These are phyloP conservation scores for Sceloporus tristichus DNA, from an alignment of 2,113 vertebrate species.

Conservation along the genomic window DNA sequence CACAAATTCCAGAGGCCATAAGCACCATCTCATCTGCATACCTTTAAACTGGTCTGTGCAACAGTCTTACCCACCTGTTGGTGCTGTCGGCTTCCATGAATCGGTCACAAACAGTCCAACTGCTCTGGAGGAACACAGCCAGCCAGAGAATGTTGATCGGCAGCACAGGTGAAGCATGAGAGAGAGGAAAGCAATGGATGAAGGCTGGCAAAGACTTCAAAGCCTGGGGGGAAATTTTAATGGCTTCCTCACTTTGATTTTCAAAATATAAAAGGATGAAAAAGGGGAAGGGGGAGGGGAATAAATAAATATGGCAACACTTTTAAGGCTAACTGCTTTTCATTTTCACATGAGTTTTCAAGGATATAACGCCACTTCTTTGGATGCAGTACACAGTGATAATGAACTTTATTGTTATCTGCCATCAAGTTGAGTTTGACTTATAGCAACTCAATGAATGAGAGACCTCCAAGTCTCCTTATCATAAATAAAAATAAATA, in stretches of 20 bases:
- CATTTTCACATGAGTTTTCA: too few relatives aligned
- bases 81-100: background rate
- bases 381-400: too few relatives aligned
- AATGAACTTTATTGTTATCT: too few relatives aligned
- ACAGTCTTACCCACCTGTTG: background rate
- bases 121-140: background rate
- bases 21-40: background rate
- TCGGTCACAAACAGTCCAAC: background rate
- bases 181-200: background rate
- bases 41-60: background rate
- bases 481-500: too few relatives aligned
- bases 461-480: too few relatives aligned
- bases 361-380: too few relatives aligned
- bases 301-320: too few relatives aligned
- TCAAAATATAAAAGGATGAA: background rate
- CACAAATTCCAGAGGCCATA: background rate
- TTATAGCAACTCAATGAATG: too few relatives aligned
- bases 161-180: background rate
- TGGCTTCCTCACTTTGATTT: background rate
- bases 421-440: too few relatives aligned
- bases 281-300: too few relatives aligned
- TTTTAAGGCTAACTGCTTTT: too few relatives aligned
- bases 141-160: background rate
- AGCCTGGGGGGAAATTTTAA: too few relatives aligned
- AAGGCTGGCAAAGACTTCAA: background rate